These are phyloP conservation scores for Pelobates cultripes DNA, from an alignment of 2,797 vertebrate species.

Conservation along the genomic window DNA sequence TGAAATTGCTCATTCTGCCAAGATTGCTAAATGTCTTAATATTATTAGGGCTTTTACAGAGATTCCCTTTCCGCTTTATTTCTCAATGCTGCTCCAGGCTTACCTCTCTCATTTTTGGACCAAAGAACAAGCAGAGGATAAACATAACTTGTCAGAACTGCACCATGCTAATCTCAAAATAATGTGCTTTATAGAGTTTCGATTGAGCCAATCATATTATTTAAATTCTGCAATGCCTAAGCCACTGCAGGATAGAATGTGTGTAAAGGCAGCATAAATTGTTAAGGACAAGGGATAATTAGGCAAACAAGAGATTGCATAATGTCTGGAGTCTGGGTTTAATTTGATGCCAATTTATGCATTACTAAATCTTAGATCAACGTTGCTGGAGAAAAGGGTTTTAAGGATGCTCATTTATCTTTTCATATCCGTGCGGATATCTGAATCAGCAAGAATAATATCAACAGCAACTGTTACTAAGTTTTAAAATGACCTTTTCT, in stretches of 20 bases:
- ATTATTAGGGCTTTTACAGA: background rate
- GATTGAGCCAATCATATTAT: slow-evolving; percentile 19
- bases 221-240: slow-evolving; percentile 15
- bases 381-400: background rate
- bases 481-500: too few species aligned
- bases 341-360: slow-evolving; percentile 7
- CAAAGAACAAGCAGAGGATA: background rate
- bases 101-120: slow-evolving; percentile 1
- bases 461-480: too few species aligned
- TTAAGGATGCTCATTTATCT: slow-evolving; percentile 9
- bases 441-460: background rate
- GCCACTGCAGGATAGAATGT: background rate
- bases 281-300: slow-evolving; percentile 21
- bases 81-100: background rate
- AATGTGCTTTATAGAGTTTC: slow-evolving; percentile 1
- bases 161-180: slow-evolving; percentile 17
- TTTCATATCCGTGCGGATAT: background rate
- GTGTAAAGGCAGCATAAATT: slow-evolving; percentile 16
- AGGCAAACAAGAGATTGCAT: slow-evolving; percentile 14
- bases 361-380: slow-evolving; percentile 23
- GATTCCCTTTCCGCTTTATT: background rate
- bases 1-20: background rate
- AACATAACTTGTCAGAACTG: slow-evolving; percentile 1
- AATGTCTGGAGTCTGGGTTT: slow-evolving; percentile 25
- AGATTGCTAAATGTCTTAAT: background rate